phyloP scores from a whole-genome alignment of 2,797 vertebrate genomes.

The Acrocephalus scirpaceus region DNA sequence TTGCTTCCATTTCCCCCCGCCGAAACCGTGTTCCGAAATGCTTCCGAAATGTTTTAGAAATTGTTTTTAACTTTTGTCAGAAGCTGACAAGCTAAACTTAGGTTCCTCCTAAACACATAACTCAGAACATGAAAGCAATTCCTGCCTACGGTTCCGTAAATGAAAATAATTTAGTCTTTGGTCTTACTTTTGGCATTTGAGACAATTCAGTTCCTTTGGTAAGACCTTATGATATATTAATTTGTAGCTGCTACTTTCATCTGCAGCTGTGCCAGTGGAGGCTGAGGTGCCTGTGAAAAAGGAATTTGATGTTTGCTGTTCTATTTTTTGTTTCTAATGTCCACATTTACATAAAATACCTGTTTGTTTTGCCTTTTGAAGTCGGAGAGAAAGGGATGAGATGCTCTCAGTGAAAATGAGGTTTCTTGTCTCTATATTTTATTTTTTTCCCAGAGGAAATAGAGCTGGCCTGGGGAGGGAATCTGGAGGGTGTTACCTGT shows the following conservation, averaged over 20 bases:
- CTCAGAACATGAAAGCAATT: slow-evolving; percentile 3
- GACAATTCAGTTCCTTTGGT: slow-evolving; percentile 8
- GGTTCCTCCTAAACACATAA: slow-evolving; percentile 2
- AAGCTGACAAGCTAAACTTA: slow-evolving; percentile 16
- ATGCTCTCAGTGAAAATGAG: background rate
- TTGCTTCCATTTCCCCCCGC: background rate
- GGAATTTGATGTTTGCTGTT: slow-evolving; percentile 37
- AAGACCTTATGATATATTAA: slow-evolving; percentile 48
- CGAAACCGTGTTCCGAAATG: background rate
- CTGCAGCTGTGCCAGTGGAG: slow-evolving; percentile 24
- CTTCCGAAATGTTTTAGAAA: background rate
- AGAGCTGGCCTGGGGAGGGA: background rate
- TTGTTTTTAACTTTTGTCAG: background rate
- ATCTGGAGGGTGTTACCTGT: background rate
- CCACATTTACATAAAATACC: slow-evolving; percentile 60
- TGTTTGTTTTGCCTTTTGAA: slow-evolving; percentile 49
- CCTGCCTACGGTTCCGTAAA: background rate
- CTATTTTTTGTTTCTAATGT: slow-evolving; percentile 42
- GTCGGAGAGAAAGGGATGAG: background rate
- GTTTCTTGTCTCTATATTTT: background rate
- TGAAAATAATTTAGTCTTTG: slow-evolving; percentile 50
- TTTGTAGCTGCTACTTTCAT: slow-evolving; percentile 56
- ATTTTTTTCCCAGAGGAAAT: background rate
- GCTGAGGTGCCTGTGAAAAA: slow-evolving; percentile 8
- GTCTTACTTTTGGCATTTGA: slow-evolving; percentile 37